Conservation (phyloP, 2,797 vertebrate species). For the Merluccius polli region DNA sequence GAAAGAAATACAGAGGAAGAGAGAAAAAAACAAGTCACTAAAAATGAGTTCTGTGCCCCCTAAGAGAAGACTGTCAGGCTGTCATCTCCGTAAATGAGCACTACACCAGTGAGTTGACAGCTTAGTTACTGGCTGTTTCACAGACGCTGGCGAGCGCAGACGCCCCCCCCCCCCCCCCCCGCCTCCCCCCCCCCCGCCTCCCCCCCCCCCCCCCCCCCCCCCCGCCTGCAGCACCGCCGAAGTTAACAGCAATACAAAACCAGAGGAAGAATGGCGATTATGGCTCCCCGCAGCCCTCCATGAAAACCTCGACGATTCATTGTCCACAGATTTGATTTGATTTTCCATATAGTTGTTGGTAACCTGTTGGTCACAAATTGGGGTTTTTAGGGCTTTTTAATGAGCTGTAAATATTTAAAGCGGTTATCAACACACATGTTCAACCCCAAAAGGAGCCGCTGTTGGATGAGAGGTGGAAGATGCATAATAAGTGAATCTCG, state of each 20-base stretch:
- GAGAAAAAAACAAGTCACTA: conserved; percentile 33
- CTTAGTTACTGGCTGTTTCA: conserved; percentile 48
- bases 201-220: not conserved
- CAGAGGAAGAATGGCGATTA: conserved; percentile 25
- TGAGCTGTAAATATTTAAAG: not conserved
- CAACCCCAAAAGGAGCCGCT: not conserved
- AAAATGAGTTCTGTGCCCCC: conserved; percentile 50
- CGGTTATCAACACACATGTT: not conserved
- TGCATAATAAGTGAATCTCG: not conserved
- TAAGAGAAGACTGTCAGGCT: conserved; percentile 52
- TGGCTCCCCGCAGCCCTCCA: not conserved
- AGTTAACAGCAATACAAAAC: conserved; percentile 35
- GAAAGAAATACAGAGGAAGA: not conserved
- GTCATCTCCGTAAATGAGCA: conserved; percentile 56
- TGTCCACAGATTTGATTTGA: not conserved
- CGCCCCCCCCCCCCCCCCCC: conserved; percentile 30
- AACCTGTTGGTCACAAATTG: not conserved
- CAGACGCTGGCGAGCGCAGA: conserved; percentile 2
- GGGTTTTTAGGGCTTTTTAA: not conserved
- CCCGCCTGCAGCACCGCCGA: not conserved
- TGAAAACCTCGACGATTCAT: not conserved
- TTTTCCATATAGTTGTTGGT: not conserved
- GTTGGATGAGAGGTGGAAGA: not conserved
- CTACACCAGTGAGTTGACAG: conserved; percentile 56
- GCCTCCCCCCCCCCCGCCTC: conserved; percentile 2